Base-by-base conservation (phyloP, 2,888 invertebrate genomes). In the Laspeyria flexula region DNA sequence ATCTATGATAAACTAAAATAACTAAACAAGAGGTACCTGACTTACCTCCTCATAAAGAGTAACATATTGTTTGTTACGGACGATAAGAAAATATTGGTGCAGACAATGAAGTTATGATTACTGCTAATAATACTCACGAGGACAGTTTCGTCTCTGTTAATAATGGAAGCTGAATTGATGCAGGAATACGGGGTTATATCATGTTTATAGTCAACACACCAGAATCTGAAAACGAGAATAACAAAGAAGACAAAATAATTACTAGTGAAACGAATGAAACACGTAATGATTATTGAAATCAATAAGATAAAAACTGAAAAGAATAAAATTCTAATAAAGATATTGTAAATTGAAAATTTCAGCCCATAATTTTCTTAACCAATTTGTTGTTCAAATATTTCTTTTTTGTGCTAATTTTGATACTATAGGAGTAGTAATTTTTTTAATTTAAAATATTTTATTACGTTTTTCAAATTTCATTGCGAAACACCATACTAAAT, bases 121-220 rank as follows among this genome's bases (percentile, higher is more conserved):
- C 15, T 16, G n/a, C 4, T 27, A 9, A 3, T 6, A 5, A 43
- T 41, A 81, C 86, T 85, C 79, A 95, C 95, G 75, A 98, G 97
- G 33, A 99, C 96, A 0, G 97, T 99, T 88, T 99, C 99, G 72
- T 99, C 97, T 88, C 95, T 97, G 85, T 99, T 99, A 25, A 97
- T 96, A 92, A 99, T 97, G 0, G 99, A 99, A 62, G 98, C 97
- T 0, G 99, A 99, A 44, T 98, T 95, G 50, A 99, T 94, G 3
- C 99, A 96, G 0, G 99, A 99, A 87, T 96, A 99, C 65, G 99
- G 96, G 0, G 98, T 98, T 82, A 98, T 96, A 55, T 99, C 94
- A 85, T 98, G 97, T 7, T 94, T 95, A 86, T 99, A 99, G 79
- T 99, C 99, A 0, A 99, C 98, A 1, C 99, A 99, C 99, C 99